Evolutionary conservation across 2,888 invertebrate genomes (phyloP).

Genomic region (Brachypterus glaber): DNA sequence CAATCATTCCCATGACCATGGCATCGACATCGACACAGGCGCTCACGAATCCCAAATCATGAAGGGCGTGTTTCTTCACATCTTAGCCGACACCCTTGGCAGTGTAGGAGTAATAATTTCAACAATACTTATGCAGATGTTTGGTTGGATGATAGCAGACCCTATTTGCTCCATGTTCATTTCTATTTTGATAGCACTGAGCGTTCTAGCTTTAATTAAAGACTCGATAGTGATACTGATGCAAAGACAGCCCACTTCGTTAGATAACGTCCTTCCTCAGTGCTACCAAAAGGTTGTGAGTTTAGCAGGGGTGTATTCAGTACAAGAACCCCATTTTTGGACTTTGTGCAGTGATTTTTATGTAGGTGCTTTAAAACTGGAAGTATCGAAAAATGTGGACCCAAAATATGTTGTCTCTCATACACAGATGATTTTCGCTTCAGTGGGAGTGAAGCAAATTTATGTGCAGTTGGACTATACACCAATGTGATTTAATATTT

Average conservation of each 20-base stretch:
- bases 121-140: constrained; percentile 84
- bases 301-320: constrained; percentile 87
- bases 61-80: constrained; percentile 95
- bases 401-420: constrained; percentile 87
- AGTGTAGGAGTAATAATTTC: constrained; percentile 96
- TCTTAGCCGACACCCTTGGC: constrained; percentile 81
- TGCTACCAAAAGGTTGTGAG: constrained; percentile 85
- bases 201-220: constrained; percentile 73
- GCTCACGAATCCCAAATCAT: constrained; percentile 81
- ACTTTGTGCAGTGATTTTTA: constrained; percentile 90
- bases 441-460: constrained; percentile 82
- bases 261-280: constrained; percentile 77
- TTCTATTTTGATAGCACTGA: constrained; percentile 77
- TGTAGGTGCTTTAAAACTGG: constrained; percentile 87
- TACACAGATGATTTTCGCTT: constrained; percentile 88
- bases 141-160: constrained; percentile 98
- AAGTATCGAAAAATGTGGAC: constrained; percentile 89
- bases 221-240: constrained; percentile 86
- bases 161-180: constrained; percentile 98
- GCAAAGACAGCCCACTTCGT: constrained; percentile 80
- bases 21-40: constrained; percentile 46
- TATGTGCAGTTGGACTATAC: constrained; percentile 91
- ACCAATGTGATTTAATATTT: constrained; percentile 65
- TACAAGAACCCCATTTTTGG: constrained; percentile 98
- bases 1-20: constrained; percentile 46